Evolutionary conservation across 2,888 invertebrate species (phyloP).

Genomic region (Oscheius sp.): DNA sequence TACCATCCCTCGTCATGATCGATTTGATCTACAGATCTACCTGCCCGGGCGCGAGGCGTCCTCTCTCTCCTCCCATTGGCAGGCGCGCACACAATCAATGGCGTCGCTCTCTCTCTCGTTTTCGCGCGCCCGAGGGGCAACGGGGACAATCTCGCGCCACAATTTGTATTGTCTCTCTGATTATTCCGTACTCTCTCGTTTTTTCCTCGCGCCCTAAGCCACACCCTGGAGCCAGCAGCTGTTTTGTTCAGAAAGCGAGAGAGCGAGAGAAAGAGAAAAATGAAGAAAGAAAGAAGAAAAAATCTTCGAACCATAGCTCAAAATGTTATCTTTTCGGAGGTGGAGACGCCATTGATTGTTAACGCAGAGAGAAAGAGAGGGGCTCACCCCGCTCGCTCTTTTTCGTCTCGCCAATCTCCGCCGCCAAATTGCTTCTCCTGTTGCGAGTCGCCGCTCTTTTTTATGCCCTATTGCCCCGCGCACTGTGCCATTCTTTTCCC

Average conservation of each 20-base stretch:
- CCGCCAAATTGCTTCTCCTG: conserved; percentile 26
- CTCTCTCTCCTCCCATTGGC: background rate
- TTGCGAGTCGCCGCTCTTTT: conserved; percentile 16
- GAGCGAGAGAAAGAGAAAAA: background rate
- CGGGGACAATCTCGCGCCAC: background rate
- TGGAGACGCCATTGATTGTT: conserved; percentile 21
- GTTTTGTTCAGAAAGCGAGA: background rate
- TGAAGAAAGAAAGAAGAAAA: background rate
- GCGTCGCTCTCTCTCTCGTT: conserved; percentile 1
- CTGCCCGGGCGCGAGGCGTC: too few relatives aligned
- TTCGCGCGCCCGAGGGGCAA: background rate
- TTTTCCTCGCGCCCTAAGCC: conserved; percentile 7
- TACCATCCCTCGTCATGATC: conserved; percentile 31
- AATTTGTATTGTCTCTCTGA: conserved; percentile 12
- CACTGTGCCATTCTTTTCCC: background rate
- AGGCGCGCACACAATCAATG: too few relatives aligned
- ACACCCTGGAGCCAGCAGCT: too few relatives aligned
- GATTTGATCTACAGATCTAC: conserved; percentile 26
- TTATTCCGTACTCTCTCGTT: conserved; percentile 4
- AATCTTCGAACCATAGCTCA: too few relatives aligned
- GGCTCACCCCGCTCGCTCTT: background rate
- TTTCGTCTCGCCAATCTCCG: conserved; percentile 19
- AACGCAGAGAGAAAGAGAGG: background rate
- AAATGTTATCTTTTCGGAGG: background rate
- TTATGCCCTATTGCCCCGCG: conserved; percentile 1